Base-by-base conservation (phyloP, 2,888 invertebrate species). In the Tryphoninae sp. region DNA sequence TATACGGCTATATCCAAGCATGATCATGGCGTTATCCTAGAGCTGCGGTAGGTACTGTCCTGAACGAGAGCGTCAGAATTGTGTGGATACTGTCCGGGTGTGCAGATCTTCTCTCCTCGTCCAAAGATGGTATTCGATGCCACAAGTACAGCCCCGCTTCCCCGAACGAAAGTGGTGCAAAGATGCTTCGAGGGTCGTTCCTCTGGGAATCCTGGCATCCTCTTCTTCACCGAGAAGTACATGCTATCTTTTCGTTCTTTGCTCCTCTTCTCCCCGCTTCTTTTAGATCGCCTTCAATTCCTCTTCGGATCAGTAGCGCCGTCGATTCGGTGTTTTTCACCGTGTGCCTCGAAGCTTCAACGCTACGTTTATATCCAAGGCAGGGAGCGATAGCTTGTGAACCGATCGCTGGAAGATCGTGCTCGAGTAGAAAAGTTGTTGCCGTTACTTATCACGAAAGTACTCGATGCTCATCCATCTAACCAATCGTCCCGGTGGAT, bases 1-100 rank as follows among this genome's bases (percentile, higher is more conserved):
- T 91, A 89, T 84, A 90, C 83, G 69, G 81, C 86, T 86, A 87
- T 87, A 86, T 86, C 87, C 88, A 81, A 73, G 80, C 83, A 80
- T 81, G 59, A 79, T 78, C 68, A 79, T 76, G 72, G 42, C 76
- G 79, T 79, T 82, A 78, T 79, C 68, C 76, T 68, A 45, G 53
- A 79, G 58, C 64, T 59, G 71, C 26, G 55, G 67, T 76, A 62
- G 55, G 67, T 76, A 62, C 76, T 62, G 62, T 68, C 22, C 75
- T 73, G 59, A 61, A 62, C 62, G 62, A 58, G 71, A 67, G 67
- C 59, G 71, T 81, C 65, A 51, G 75, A 64, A 68, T 73, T 58
- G 67, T 73, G 68, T 22, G 59, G 33, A 59, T 45, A 49, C 51
- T 72, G 58, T 72, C 61, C 33, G 45, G 51, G 42, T 51, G 23